Base-by-base conservation (phyloP, 2,888 invertebrate species). In the Aquatica leii region DNA sequence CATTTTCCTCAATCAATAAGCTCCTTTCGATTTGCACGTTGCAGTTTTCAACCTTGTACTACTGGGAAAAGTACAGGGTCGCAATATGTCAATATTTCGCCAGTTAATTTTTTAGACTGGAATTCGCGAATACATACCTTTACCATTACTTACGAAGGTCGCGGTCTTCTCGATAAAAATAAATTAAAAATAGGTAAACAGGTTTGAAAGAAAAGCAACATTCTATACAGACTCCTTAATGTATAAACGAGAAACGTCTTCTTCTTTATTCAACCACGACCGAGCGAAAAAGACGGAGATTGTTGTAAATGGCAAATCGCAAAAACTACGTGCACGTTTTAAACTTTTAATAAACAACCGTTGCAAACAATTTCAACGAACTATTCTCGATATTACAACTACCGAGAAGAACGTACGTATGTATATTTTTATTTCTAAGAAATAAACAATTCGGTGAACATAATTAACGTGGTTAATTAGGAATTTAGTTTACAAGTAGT, bases 151-250 rank as follows among this genome's bases (percentile, higher is more conserved):
- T 63, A 53, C 58, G 62, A 63, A 63, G 62, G 62, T 63, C 62
- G 62, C 53, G 62, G 58, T 58, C 62, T 63, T 59, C 49, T 12
- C 40, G 18, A 43, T 59, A 59, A 63, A 63, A 63, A 63, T 58
- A 63, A 63, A 53, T 63, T 58, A 63, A 63, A 63, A 63, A 63
- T 63, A 63, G 59, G 59, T 63, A 63, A 63, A 63, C 62, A 58
- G 62, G 62, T 63, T 63, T 63, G 48, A 53, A 58, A 59, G 62
- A 59, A 59, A 62, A 58, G 41, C 62, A 50, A 51, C 62, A 63
- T 63, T 63, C 62, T 63, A 58, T 49, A 59, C 6, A 53, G 53
- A 58, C 34, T 40, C 21, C 6, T 12, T 31, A 37, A 48, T 50
- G 56, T 56, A 21, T 31, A 56, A 56, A 59, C 62, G 12, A 46